Evolutionary conservation across 2,797 vertebrate species (phyloP), one percentile per base, ranked within the genome.

Genomic region (Acrossocheilus wenchowensis): DNA sequence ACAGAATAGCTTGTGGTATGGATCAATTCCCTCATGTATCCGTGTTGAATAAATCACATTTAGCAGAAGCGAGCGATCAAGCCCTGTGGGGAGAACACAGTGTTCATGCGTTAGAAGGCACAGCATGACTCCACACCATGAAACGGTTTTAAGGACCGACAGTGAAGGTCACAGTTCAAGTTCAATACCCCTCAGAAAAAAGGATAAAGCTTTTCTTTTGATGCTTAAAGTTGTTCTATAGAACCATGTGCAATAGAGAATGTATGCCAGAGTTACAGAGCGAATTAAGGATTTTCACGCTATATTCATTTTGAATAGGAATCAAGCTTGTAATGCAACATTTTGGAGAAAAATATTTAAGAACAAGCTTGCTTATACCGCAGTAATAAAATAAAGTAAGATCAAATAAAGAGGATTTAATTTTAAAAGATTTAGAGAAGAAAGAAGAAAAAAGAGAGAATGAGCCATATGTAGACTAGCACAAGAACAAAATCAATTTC

Each of bases 101-200:
- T 69, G 60, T 60, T 64, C 73, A 87, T 78, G 82, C 77, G 62
- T 89, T 66, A 39, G 72, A 83, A 43, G 74, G 85, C 88, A 86
- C 84, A 89, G 89, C 86, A 68, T 88, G 88, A 83, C 74, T 84
- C 60, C 86, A 71, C 75, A 62, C 57, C 73, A 73, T 50, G 52
- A 60, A 79, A 45, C 39, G 23, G 85, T 83, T 90, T 88, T 74
- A 84, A 83, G 45, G 77, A 36, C 86, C 87, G 83, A 88, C 84
- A 87, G 82, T 57, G 86, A 78, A 89, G 90, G 90, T 92, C 92
- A 90, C 45, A 90, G 92, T 87, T 91, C 89, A 92, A 90, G 91
- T 94, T 91, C 89, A 90, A 86, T 89, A 86, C 75, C 90, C 12
- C 62, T 45, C 66, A 50, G 71, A 54, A 90, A 78, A 86, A 82